A percentile compares a stretch with the other conserved stretches of the same genome.
Evolutionary conservation across 2,888 invertebrate genomes (phyloP).

Genomic region (Protula sp.): DNA sequence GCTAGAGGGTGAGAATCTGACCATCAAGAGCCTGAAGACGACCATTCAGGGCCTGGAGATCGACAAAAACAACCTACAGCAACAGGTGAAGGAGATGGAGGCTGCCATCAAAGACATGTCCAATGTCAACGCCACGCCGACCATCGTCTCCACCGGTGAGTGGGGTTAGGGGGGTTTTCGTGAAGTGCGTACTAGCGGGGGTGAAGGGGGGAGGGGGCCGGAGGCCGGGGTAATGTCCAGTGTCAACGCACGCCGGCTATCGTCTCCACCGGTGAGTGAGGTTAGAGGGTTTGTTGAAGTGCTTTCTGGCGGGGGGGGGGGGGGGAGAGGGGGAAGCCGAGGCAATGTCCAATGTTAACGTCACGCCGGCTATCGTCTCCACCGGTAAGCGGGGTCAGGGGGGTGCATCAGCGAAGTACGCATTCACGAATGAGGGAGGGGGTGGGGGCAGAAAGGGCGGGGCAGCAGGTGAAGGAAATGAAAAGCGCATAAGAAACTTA

Average conservation of each 20-base stretch:
- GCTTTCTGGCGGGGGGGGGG: neutral
- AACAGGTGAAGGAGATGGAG: constrained; percentile 7
- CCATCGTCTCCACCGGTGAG: neutral
- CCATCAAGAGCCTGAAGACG: neutral
- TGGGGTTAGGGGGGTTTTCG: neutral
- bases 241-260: neutral
- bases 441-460: no score
- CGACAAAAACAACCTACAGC: constrained; percentile 5
- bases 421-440: no score
- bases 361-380: neutral
- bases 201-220: constrained; percentile 3
- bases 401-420: no score
- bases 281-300: neutral
- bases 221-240: neutral
- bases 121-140: neutral
- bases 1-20: neutral
- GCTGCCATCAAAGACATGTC: constrained; percentile 1
- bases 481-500: no score
- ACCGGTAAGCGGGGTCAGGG: neutral
- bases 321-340: constrained; percentile 1
- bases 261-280: neutral
- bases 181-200: neutral
- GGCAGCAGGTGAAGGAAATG: no score
- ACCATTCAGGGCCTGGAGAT: constrained; percentile 2
- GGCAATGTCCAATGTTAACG: neutral